Evolutionary conservation across 2,113 vertebrate species (phyloP), one percentile per base, ranked within the genome.

Genomic region (Scatophagus argus): DNA sequence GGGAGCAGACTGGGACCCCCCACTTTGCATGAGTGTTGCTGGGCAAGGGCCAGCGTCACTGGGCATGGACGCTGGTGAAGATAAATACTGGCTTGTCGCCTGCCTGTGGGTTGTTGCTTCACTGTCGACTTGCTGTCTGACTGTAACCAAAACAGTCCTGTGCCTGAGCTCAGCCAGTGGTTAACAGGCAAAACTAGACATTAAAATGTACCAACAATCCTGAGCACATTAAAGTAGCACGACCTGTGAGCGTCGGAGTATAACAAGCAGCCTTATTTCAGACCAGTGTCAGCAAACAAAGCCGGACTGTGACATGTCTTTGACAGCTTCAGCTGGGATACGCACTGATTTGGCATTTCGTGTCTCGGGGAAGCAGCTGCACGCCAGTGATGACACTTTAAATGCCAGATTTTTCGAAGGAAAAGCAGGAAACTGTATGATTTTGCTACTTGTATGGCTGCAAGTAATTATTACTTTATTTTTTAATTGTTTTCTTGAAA

Each of bases 1-100:
- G 41, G 39, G 39, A 25, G 65, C 64, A 47, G 65, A 23, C 32
- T 32, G 51, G 52, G 78, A 76, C 87, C 89, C 88, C 87, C 83
- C 72, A 79, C 81, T 86, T 74, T 86, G 83, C 59, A 29, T 61
- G 72, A 80, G 90, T 87, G 87, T 87, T 87, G 70, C 84, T 93
- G 92, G 88, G 81, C 75, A 72, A 41, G 64, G 32, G 87, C 91
- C 91, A 88, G 84, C 58, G 47, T 86, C 62, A 76, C 86, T 79
- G 82, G 85, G 82, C 76, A 84, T 65, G 58, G 44, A 69, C 49
- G 62, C 43, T 75, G 77, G 86, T 86, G 84, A 49, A 72, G 69
- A 87, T 82, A 86, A 90, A 91, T 11, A 83, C 84, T 89, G 89
- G 86, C 84, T 72, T 34, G 31, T 49, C 3, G 85, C 79, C 85